Percentiles rank a stretch among this genome's conserved stretches.
Conservation (phyloP, 2,113 vertebrate genomes). For the Polypterus bichir region DNA sequence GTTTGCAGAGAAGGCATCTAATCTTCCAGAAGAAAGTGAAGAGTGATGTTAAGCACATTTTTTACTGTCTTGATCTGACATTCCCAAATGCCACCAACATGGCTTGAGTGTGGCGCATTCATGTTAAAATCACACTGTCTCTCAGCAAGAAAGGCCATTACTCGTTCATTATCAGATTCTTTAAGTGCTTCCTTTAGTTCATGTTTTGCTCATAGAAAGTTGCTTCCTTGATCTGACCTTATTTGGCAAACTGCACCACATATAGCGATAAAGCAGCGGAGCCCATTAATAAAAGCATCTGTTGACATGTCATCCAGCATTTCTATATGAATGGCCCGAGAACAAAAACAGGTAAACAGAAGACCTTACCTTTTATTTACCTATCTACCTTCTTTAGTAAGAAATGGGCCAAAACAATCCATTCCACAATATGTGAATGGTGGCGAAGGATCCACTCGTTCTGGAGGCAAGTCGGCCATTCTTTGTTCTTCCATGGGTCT, state of each 20-base stretch:
- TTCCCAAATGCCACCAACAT: conserved; percentile 18
- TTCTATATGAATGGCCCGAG: conserved; percentile 15
- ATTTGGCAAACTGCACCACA: conserved; percentile 5
- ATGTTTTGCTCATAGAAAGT: conserved; percentile 1
- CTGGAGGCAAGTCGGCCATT: conserved; percentile 8
- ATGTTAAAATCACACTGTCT: conserved; percentile 21
- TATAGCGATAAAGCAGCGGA: conserved; percentile 14
- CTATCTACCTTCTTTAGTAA: conserved; percentile 6
- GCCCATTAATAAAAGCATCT: conserved; percentile 12
- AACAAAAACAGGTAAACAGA: conserved; percentile 10
- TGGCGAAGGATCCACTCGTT: background rate
- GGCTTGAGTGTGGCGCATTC: conserved; percentile 15
- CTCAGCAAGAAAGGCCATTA: conserved; percentile 6
- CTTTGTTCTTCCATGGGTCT: conserved; percentile 7
- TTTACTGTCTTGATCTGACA: conserved; percentile 15
- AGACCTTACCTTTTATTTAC: conserved; percentile 6
- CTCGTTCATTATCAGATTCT: conserved; percentile 1
- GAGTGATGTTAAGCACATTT: conserved; percentile 8
- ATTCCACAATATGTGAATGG: background rate
- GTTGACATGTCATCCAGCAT: conserved; percentile 15
- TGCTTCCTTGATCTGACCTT: background rate
- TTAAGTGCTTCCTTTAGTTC: conserved; percentile 2
- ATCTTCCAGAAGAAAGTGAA: conserved; percentile 2
- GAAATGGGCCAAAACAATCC: too few species aligned
- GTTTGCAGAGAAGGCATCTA: conserved; percentile 13